These are phyloP conservation scores for Megalops atlanticus DNA, from an alignment of 2,113 vertebrate genomes.

Conservation along the genomic window DNA sequence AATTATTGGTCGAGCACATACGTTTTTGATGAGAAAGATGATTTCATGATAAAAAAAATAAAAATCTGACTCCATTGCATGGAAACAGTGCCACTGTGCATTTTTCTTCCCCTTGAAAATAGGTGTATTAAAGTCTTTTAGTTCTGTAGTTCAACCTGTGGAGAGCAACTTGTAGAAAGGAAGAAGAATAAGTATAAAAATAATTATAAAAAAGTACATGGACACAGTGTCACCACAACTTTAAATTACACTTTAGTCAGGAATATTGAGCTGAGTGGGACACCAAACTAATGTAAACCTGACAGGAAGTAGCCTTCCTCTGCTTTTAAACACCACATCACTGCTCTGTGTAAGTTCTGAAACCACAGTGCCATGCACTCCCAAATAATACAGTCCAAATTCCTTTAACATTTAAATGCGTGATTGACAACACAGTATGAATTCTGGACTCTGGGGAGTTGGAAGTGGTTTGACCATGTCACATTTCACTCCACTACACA, in stretches of 20 bases:
- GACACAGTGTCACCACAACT: neutral
- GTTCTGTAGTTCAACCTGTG: neutral
- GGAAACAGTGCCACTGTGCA: neutral
- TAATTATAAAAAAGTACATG: neutral
- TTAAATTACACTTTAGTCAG: neutral
- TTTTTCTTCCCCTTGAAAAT: neutral
- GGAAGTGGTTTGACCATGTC: neutral
- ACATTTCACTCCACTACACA: neutral
- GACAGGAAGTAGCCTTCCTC: neutral
- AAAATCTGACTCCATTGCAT: neutral
- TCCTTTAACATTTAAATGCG: neutral
- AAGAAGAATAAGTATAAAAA: constrained; percentile 8
- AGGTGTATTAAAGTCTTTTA: neutral
- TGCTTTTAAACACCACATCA: neutral
- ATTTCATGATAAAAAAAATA: neutral
- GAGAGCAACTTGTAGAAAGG: neutral
- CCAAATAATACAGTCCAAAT: neutral
- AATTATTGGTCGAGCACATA: no score
- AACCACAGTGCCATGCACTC: neutral
- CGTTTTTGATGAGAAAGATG: neutral
- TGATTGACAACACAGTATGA: neutral
- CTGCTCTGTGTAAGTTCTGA: neutral
- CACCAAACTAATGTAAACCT: neutral
- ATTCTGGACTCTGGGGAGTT: neutral
- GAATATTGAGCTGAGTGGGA: neutral